Evolutionary conservation across 2,113 vertebrate genomes (phyloP), one percentile per base, ranked within the genome.

Genomic region (Crotalus viridis): DNA sequence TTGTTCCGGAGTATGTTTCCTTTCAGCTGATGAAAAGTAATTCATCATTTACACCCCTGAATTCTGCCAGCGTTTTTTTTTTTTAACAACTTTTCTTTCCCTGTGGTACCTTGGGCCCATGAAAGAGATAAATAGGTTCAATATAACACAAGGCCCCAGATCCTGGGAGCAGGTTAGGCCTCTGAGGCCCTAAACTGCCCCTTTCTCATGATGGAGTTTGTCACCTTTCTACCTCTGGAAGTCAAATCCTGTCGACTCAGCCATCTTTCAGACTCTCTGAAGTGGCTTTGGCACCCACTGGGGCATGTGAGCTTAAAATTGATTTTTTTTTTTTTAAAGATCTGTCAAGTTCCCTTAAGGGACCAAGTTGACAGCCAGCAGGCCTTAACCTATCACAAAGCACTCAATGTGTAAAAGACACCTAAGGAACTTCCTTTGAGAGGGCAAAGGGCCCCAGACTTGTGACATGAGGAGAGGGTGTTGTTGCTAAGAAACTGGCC

Each of bases 1-100:
- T 99, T 99, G 99, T 99, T 99, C 99, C 98, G 98, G 98, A 99
- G 98, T 99, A 99, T 99, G 99, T 99, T 99, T 99, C 99, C 99
- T 99, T 99, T 99, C 98, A 99, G 98, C 99, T 99, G 99, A 99
- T 99, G 99, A 99, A 99, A 99, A 99, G 99, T 99, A 99, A 99
- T 99, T 99, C 99, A 99, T 99, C 99, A 99, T 99, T 99, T 99
- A 99, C 98, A 99, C 98, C 98, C 98, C 98, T 98, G 99, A 99
- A 99, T 99, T 99, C 99, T 99, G 99, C 99, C 99, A 99, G 98
- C 97, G 96, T 96, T 98, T 43, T 91, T 98, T 43, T 91, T 81
- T 85, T 85, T 98, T 97, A 98, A 98, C 98, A 98, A 98, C 98
- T 98, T 98, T 98, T 97, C 96, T 97, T 98, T 98, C 98, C 98